These are phyloP conservation scores for Ramphastos sulfuratus DNA, from an alignment of 2,113 vertebrate species.

Conservation along the genomic window DNA sequence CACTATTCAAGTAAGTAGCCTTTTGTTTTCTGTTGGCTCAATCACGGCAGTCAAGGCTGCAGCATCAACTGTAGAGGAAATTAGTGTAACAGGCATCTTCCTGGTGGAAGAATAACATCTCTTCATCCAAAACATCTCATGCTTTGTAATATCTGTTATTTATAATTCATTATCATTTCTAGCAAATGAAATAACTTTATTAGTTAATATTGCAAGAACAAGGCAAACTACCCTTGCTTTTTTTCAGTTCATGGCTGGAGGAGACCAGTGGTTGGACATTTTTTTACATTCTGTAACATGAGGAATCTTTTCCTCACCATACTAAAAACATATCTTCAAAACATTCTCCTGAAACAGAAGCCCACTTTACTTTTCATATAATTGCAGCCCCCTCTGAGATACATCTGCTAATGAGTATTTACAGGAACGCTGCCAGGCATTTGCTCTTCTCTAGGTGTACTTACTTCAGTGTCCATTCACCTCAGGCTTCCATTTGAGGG, in stretches of 20 bases:
- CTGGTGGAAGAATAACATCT: background rate
- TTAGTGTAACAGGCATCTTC: background rate
- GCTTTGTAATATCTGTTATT: background rate
- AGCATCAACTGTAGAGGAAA: background rate
- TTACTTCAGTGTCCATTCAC: background rate
- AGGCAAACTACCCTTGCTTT: background rate
- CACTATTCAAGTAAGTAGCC: background rate
- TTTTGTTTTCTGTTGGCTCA: background rate
- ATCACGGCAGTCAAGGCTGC: background rate
- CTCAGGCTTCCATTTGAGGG: background rate
- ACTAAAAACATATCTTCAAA: background rate
- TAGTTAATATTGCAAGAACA: background rate
- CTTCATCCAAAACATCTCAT: background rate
- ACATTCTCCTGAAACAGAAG: background rate
- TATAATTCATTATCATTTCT: background rate
- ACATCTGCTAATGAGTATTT: background rate
- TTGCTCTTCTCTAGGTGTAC: background rate
- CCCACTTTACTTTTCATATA: background rate
- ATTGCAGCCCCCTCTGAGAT: background rate
- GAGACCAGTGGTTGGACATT: background rate
- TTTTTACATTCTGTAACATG: background rate
- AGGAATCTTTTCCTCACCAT: background rate
- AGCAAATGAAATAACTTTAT: background rate
- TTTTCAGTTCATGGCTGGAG: background rate
- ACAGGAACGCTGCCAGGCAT: background rate